Base-by-base conservation (phyloP, 2,888 invertebrate species). In the Syrphus vitripennis region DNA sequence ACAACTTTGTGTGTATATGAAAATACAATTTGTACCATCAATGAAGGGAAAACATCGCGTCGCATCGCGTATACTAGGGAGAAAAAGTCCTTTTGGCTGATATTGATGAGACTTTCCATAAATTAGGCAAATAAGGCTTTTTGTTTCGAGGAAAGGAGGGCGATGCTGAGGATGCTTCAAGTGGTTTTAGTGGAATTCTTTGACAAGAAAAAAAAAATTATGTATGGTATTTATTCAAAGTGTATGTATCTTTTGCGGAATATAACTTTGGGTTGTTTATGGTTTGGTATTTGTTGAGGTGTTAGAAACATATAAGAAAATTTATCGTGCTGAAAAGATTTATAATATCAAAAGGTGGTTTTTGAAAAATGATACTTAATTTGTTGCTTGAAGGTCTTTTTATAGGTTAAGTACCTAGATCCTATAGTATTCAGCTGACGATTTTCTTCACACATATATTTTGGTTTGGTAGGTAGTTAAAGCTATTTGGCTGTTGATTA, bases 41-140 rank as follows among this genome's bases (percentile, higher is more conserved):
- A 26, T 48, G 67, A 21, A 24, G 67, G 19, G 9, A 21, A 31
- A 34, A 57, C 6, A 19, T 53, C 14, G 50, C 10, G 19, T 16
- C 21, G 48, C n/a, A n/a, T n/a, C n/a, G n/a, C n/a, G n/a, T n/a
- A n/a, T n/a, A 10, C 1, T 50, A 50, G 34, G 21, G n/a, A n/a
- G 34, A 67, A 34, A 67, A 34, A 9, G 34, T 67, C 50, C 50
- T 34, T 67, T 67, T 67, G 67, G 50, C 24, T 50, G 67, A 50
- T 50, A 67, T 50, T 67, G 67, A 67, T 67, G 67, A 67, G 48
- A 50, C 67, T 16, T 67, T 67, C 67, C 67, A 67, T 67, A 67
- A 67, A 67, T 67, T 67, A 48, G 31, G 24, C 10, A 48, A 67
- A 67, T 67, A 50, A 31, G 67, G 7, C 34, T 37, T 50, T 67